phyloP scores from a whole-genome alignment of 1,140 invertebrate species.

The Hyposmocoma kahamanoa region DNA sequence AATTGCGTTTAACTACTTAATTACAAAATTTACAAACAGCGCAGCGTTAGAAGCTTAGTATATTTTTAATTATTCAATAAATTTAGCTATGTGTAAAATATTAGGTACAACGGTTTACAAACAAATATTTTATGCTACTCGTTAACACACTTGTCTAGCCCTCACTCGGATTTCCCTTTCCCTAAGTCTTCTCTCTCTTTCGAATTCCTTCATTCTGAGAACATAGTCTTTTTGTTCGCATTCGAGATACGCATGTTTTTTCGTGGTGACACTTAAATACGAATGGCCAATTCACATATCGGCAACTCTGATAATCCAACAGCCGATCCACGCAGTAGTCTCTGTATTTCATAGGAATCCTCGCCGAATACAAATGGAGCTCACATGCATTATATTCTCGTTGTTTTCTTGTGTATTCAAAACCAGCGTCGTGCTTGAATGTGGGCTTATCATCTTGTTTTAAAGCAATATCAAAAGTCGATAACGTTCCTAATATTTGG shows the following conservation, averaged over 20 bases:
- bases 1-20: too few relatives aligned
- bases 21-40: too few relatives aligned
- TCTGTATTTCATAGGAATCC: constrained; percentile 77
- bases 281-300: constrained; percentile 79
- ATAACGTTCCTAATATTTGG: constrained; percentile 51
- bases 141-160: too few relatives aligned
- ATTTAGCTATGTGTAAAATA: too few relatives aligned
- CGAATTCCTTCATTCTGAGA: constrained; percentile 89
- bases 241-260: constrained; percentile 79
- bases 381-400: constrained; percentile 78
- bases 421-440: constrained; percentile 84
- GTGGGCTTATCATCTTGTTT: constrained; percentile 74
- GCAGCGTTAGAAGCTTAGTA: too few relatives aligned
- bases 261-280: constrained; percentile 79
- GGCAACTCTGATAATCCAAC: constrained; percentile 79
- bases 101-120: too few relatives aligned
- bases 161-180: constrained; percentile 60
- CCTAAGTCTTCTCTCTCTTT: constrained; percentile 86
- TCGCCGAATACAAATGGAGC: constrained; percentile 84
- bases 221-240: constrained; percentile 89
- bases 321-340: constrained; percentile 91
- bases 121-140: too few relatives aligned
- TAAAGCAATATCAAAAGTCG: constrained; percentile 71
- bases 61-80: too few relatives aligned
- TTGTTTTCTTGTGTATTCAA: constrained; percentile 79